These are phyloP conservation scores for Morpho helenor DNA, from an alignment of 2,888 invertebrate species.

Conservation along the genomic window DNA sequence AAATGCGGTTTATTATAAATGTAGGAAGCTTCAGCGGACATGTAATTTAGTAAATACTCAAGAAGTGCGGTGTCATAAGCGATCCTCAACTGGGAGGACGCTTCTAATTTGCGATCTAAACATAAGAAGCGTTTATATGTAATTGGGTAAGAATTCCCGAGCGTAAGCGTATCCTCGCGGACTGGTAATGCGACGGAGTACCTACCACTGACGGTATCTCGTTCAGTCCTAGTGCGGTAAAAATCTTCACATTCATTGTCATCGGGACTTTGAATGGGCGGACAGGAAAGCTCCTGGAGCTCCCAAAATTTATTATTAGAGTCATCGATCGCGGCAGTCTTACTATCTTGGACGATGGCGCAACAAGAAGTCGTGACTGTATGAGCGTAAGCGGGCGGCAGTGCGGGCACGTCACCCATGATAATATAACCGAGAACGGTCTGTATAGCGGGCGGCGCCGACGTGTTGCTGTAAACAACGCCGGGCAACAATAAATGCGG, in stretches of 20 bases:
- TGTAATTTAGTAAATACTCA: no score
- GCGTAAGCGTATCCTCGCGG: neutral
- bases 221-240: neutral
- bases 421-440: neutral
- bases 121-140: neutral
- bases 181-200: neutral
- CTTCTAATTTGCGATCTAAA: neutral
- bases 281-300: neutral
- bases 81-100: neutral
- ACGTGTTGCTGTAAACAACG: neutral
- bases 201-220: no score
- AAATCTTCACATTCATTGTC: neutral
- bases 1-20: no score
- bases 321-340: neutral
- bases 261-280: neutral
- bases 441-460: neutral
- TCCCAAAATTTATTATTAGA: neutral
- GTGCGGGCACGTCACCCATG: no score
- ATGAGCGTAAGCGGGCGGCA: no score
- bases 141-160: neutral
- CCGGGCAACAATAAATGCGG: neutral
- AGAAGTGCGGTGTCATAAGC: neutral
- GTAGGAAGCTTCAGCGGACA: no score
- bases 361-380: no score
- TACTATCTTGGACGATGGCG: neutral